Evolutionary conservation across 2,888 invertebrate species (phyloP).

Genomic region (Poecilus cupreus): DNA sequence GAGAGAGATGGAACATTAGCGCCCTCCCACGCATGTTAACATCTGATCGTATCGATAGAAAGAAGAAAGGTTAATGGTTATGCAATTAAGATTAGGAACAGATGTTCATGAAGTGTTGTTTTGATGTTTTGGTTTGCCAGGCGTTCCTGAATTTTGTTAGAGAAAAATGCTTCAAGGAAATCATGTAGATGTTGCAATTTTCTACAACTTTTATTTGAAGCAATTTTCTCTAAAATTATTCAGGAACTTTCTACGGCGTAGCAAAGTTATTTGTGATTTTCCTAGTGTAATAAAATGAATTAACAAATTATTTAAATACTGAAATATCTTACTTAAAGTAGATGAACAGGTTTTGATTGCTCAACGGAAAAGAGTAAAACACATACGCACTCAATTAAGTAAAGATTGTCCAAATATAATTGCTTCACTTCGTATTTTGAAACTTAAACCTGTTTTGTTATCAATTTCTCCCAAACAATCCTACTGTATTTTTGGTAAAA

Average conservation of each 20-base stretch:
- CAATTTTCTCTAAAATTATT: too few relatives aligned
- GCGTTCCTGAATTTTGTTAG: too few relatives aligned
- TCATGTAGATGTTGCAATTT: too few relatives aligned
- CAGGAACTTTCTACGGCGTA: too few relatives aligned
- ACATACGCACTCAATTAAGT: slow-evolving; percentile 50
- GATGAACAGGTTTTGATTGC: not conserved
- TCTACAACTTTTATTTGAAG: too few relatives aligned
- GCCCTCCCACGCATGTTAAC: slow-evolving; percentile 14
- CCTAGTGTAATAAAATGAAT: too few relatives aligned
- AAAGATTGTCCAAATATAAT: slow-evolving; percentile 56
- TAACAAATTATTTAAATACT: too few relatives aligned
- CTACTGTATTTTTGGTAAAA: not conserved
- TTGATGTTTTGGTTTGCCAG: too few relatives aligned
- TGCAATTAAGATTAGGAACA: slow-evolving; percentile 5
- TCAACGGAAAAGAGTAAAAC: slow-evolving; percentile 15
- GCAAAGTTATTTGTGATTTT: too few relatives aligned
- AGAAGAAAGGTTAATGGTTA: slow-evolving; percentile 5
- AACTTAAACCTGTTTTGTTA: not conserved
- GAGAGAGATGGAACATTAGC: not conserved
- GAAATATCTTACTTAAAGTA: too few relatives aligned
- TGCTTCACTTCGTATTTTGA: not conserved
- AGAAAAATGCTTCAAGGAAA: too few relatives aligned
- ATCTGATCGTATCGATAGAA: not conserved
- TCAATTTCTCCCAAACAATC: not conserved
- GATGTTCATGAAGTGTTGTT: too few relatives aligned